Base-by-base conservation (phyloP, 1,140 invertebrate genomes). In the Drosophila funebris region DNA sequence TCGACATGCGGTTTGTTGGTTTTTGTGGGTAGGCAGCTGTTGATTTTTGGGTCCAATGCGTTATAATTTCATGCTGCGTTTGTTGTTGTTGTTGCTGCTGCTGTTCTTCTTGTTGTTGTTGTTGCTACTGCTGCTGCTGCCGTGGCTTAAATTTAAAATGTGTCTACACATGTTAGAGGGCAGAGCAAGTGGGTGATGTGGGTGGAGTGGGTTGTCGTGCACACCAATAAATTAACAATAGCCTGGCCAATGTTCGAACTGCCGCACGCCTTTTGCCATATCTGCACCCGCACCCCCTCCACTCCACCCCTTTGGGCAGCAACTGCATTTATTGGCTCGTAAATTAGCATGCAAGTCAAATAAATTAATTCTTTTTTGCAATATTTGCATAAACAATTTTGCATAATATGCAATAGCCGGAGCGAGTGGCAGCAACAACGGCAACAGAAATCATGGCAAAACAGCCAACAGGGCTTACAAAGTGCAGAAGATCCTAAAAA, bases 321-420 rank as follows among this genome's bases (percentile, higher is more conserved):
- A 57, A 61, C 58, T 76, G 78, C 78, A 75, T 82, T 82, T 82
- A 88, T 88, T 88, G 78, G 83, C 83, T 78, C 83, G 82, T 87
- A 87, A 87, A 87, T 87, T 87, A 88, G 83, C 75, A 88, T 87
- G 78, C 78, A 88, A 88, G 83, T 78, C 83, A 87, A 87, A 87
- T 87, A 87, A 87, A 88, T 87, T 87, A 87, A 87, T 88, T 87
- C 78, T 87, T 87, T 88, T 87, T 87, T 81, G 81, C 83, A 73
- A 73, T 87, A 87, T 87, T 87, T 87, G 83, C 83, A 87, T 87
- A 87, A 87, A 87, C 83, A 88, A 88, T 87, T 87, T 87, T 78
- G 83, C 83, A 88, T 87, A 88, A 88, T 88, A 88, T 87, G 81
- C 81, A 85, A 87, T 81, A 71, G 77, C 73, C 61, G 64, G 64